These are phyloP conservation scores for Phalera bucephala DNA, from an alignment of 2,888 invertebrate species.

Conservation along the genomic window DNA sequence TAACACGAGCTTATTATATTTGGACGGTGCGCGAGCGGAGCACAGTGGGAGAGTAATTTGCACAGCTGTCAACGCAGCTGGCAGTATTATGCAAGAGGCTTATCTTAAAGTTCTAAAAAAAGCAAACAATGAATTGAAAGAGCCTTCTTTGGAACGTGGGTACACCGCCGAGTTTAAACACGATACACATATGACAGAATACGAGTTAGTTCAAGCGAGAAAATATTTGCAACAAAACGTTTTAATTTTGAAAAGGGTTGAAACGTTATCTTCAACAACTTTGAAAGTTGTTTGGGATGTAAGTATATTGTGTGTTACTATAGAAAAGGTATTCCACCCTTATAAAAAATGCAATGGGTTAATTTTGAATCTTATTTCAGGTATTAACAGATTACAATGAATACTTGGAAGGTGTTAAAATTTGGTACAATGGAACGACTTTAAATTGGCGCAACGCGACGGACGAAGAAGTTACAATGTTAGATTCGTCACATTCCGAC, in stretches of 20 bases:
- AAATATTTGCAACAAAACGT: conserved; percentile 91
- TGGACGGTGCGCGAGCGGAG: conserved; percentile 69
- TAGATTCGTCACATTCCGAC: conserved; percentile 54
- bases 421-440: conserved; percentile 80
- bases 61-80: conserved; percentile 76
- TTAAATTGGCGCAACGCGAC: conserved; percentile 72
- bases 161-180: conserved; percentile 61
- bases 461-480: conserved; percentile 53
- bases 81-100: conserved; percentile 78
- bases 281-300: conserved; percentile 93
- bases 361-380: conserved; percentile 54
- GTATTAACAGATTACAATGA: conserved; percentile 79
- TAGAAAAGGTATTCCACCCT: too few species aligned
- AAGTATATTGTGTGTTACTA: too few species aligned
- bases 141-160: conserved; percentile 54
- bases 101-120: conserved; percentile 74
- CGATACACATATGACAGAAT: conserved; percentile 84
- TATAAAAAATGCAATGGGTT: too few species aligned
- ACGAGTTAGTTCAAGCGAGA: conserved; percentile 90
- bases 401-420: conserved; percentile 87
- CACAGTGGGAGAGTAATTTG: conserved; percentile 78
- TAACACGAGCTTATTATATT: conserved; percentile 74
- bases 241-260: conserved; percentile 87
- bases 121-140: conserved; percentile 65
- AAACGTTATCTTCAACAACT: conserved; percentile 88